Evolutionary conservation across 2,113 vertebrate genomes (phyloP).

Genomic region (zebrafish (Danio rerio)): GRCz12tu NC_133200.1:4524501-4525000

Average conservation of each 20-base stretch:
- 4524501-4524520: constrained; percentile 48
- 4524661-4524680: background rate
- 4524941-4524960: constrained; percentile 44
- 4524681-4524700: constrained; percentile 33
- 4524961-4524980: constrained; percentile 44
- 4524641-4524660: constrained; percentile 24
- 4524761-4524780: background rate
- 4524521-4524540: constrained; percentile 69
- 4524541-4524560: constrained; percentile 71
- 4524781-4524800: constrained; percentile 36
- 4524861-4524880: background rate
- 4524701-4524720: constrained; percentile 49
- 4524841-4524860: background rate
- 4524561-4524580: constrained; percentile 58
- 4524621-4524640: constrained; percentile 44
- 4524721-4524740: background rate
- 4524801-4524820: constrained; percentile 23
- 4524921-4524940: constrained; percentile 24
- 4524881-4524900: background rate
- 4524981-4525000: constrained; percentile 51
- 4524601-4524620: constrained; percentile 50
- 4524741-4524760: background rate
- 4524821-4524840: constrained; percentile 40
- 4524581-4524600: constrained; percentile 47
- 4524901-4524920: constrained; percentile 30